Percentiles rank a stretch among this genome's conserved stretches.
Evolutionary conservation across 2,113 vertebrate species (phyloP).

Genomic region (Aythya baeri): DNA sequence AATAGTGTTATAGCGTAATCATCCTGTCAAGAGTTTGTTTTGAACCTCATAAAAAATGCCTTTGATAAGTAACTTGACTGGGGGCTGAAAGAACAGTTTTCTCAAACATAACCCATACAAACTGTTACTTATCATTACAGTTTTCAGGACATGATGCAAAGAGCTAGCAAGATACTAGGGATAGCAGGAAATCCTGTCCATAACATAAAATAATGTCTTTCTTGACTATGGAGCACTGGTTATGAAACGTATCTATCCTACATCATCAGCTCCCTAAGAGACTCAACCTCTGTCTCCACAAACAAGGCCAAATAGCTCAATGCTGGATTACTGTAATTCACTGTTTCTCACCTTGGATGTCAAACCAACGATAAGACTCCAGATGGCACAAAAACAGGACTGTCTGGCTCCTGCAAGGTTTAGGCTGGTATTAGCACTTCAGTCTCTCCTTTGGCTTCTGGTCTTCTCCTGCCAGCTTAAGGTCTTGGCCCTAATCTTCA

Average conservation of each 20-base stretch:
- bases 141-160: background rate
- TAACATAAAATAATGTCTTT: background rate
- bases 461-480: background rate
- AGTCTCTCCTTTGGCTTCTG: background rate
- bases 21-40: background rate
- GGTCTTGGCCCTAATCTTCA: background rate
- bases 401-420: conserved; percentile 11
- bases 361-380: background rate
- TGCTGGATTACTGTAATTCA: background rate
- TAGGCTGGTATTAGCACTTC: background rate
- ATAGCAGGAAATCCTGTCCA: background rate
- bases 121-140: background rate
- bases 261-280: background rate
- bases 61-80: background rate
- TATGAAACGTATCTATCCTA: background rate
- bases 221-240: background rate
- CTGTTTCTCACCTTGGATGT: background rate
- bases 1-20: background rate
- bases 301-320: background rate
- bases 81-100: background rate
- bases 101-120: background rate
- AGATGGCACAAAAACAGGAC: background rate
- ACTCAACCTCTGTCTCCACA: background rate
- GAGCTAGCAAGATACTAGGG: background rate
- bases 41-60: background rate